Evolutionary conservation across 2,888 invertebrate genomes (phyloP).

Genomic region (Prosapia bicincta): DNA sequence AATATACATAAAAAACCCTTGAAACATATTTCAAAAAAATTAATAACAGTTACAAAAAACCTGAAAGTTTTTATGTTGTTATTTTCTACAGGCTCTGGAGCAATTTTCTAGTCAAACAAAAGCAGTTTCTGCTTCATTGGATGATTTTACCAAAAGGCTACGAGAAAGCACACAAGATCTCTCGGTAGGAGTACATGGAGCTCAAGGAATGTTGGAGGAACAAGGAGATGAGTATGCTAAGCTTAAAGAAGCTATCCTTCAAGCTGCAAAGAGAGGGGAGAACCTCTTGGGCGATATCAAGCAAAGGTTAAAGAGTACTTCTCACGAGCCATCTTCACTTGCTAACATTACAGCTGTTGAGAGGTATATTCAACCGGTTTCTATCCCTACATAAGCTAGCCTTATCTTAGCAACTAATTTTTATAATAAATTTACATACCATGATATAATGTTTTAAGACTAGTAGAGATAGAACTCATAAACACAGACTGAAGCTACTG

Average conservation of each 20-base stretch:
- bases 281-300: conserved; percentile 73
- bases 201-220: conserved; percentile 78
- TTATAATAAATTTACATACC: too few species aligned
- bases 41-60: too few species aligned
- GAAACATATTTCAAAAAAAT: too few species aligned
- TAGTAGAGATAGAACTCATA: too few species aligned
- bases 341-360: conserved; percentile 91
- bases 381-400: too few species aligned
- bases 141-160: conserved; percentile 82
- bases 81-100: conserved; percentile 75
- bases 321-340: conserved; percentile 46
- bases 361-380: conserved; percentile 55
- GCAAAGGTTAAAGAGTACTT: conserved; percentile 35
- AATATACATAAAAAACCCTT: too few species aligned
- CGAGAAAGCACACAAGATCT: conserved; percentile 59
- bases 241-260: conserved; percentile 80
- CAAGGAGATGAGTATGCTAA: conserved; percentile 70
- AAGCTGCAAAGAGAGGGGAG: conserved; percentile 87
- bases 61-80: not conserved
- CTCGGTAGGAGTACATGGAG: conserved; percentile 51
- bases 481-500: too few species aligned
- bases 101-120: conserved; percentile 91
- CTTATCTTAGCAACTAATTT: too few species aligned
- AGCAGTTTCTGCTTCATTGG: conserved; percentile 81
- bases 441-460: too few species aligned